phyloP scores from a whole-genome alignment of 2,797 vertebrate species.

The Falco peregrinus region DNA sequence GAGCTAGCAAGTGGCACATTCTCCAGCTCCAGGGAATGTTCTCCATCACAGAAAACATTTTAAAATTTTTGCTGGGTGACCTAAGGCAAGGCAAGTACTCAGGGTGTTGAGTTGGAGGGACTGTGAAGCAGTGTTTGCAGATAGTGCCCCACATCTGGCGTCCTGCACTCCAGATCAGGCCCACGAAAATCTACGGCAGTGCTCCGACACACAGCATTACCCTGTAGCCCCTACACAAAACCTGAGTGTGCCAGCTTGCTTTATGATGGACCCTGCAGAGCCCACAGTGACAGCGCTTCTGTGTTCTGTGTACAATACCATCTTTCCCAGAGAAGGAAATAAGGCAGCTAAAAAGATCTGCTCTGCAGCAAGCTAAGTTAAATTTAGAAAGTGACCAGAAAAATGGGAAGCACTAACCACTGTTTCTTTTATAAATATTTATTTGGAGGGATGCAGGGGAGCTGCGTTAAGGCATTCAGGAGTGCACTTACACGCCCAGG shows the following conservation, averaged over 20 bases:
- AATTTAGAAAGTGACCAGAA: background rate
- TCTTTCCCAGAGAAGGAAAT: background rate
- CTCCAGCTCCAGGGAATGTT: background rate
- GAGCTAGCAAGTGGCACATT: background rate
- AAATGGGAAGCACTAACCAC: background rate
- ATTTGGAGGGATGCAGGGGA: background rate
- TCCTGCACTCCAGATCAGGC: background rate
- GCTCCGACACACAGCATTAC: background rate
- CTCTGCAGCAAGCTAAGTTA: background rate
- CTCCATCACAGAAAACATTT: background rate
- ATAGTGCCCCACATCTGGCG: accelerated
- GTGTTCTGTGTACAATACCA: background rate
- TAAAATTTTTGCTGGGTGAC: background rate
- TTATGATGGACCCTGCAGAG: background rate
- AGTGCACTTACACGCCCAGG: background rate
- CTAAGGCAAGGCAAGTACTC: background rate
- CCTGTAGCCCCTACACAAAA: background rate
- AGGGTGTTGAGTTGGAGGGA: background rate
- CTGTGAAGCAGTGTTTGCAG: background rate
- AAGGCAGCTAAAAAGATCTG: background rate
- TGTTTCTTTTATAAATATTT: background rate
- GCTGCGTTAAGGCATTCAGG: background rate
- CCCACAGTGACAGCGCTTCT: background rate
- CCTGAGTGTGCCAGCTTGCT: background rate
- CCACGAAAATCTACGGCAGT: background rate